Conservation (phyloP, 2,797 vertebrate species). For the Helicolenus hilgendorfi region DNA sequence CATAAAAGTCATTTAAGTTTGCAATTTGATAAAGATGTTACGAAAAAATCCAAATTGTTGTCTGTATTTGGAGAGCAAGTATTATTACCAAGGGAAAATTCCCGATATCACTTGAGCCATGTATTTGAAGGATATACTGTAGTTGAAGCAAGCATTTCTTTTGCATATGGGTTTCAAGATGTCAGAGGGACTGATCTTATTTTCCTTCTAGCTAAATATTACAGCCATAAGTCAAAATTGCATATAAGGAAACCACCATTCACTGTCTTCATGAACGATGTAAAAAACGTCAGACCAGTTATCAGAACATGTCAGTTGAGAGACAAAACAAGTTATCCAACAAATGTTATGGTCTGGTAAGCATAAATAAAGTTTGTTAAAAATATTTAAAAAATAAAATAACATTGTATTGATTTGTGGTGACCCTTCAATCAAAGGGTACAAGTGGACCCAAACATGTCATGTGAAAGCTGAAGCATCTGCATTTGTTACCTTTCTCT, state of each 20-base stretch:
- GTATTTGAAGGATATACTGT: background rate
- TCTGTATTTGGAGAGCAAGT: background rate
- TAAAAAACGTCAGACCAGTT: background rate
- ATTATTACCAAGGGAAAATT: background rate
- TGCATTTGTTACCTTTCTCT: background rate
- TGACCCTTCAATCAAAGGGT: background rate
- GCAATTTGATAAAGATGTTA: background rate
- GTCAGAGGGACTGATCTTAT: background rate
- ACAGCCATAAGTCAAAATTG: background rate
- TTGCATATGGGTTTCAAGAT: background rate
- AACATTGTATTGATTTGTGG: background rate
- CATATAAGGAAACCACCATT: background rate
- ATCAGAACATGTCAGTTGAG: background rate
- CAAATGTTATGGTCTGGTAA: background rate
- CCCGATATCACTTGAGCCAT: background rate
- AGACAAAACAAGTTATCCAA: background rate
- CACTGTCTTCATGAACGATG: background rate
- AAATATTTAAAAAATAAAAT: background rate
- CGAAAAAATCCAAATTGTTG: background rate
- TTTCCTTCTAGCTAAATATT: background rate
- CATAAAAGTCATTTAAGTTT: background rate
- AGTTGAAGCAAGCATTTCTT: background rate
- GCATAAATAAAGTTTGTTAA: background rate
- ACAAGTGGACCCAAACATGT: background rate
- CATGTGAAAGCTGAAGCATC: background rate